Percentiles rank a stretch among this genome's conserved stretches.
phyloP scores from a whole-genome alignment of 2,113 vertebrate species.

The Arizona elegans region DNA sequence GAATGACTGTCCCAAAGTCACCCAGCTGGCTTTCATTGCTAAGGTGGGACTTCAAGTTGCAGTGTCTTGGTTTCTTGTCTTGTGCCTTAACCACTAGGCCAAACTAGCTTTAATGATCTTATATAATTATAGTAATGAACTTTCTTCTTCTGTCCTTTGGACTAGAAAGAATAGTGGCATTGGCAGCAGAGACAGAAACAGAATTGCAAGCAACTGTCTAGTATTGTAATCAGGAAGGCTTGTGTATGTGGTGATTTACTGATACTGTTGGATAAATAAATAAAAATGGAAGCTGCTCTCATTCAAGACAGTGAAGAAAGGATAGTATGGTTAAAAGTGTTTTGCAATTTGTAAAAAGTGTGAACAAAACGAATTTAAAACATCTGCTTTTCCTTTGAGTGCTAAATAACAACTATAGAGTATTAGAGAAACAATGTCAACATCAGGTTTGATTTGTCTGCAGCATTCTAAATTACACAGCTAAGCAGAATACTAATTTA shows the following conservation, averaged over 20 bases:
- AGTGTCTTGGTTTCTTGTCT: background rate
- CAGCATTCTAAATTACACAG: background rate
- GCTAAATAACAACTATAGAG: background rate
- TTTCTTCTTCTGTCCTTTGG: background rate
- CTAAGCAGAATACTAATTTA: background rate
- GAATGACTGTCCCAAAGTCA: background rate
- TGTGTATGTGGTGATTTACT: background rate
- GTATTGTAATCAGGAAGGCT: background rate
- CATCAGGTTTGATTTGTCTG: background rate
- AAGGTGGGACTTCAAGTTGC: background rate
- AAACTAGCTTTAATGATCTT: background rate
- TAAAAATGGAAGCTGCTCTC: background rate
- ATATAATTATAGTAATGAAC: background rate
- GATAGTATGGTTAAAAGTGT: background rate
- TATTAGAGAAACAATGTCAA: background rate
- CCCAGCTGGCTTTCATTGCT: background rate
- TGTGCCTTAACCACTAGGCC: background rate
- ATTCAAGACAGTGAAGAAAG: background rate
- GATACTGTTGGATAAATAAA: background rate
- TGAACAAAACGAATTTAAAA: background rate
- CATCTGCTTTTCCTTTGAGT: background rate
- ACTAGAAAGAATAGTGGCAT: background rate
- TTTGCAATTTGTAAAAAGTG: background rate
- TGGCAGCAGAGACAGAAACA: background rate
- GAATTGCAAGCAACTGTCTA: background rate